Conservation (phyloP, 2,797 vertebrate genomes). For the Phataginus tricuspis region DNA sequence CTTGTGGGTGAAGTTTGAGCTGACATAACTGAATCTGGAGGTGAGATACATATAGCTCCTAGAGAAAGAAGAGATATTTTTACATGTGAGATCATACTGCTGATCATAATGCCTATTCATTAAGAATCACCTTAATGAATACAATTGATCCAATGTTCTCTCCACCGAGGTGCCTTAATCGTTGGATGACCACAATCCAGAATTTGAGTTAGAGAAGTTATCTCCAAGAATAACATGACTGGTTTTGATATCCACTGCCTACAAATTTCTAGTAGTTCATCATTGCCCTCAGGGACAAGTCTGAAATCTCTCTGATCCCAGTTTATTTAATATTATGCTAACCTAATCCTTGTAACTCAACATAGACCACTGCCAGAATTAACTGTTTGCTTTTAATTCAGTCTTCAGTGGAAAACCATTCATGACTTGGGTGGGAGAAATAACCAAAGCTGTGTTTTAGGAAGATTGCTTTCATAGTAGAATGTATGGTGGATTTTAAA, state of each 20-base stretch:
- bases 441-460: neutral
- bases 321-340: neutral
- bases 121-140: neutral
- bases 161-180: neutral
- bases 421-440: neutral
- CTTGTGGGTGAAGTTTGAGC: constrained; percentile 45
- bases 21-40: neutral
- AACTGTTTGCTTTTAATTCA: neutral
- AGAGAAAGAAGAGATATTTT: neutral
- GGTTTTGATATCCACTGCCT: neutral
- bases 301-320: constrained; percentile 2
- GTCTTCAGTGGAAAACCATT: neutral
- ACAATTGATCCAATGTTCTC: neutral
- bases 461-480: neutral
- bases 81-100: neutral
- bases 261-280: neutral
- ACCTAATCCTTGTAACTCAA: neutral
- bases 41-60: neutral
- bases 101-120: neutral
- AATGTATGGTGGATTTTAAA: neutral
- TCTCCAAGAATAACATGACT: neutral
- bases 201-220: neutral
- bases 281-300: neutral
- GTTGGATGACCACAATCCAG: neutral
- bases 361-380: neutral